Evolutionary conservation across 2,113 vertebrate species (phyloP).

Genomic region (Holacanthus passer): DNA sequence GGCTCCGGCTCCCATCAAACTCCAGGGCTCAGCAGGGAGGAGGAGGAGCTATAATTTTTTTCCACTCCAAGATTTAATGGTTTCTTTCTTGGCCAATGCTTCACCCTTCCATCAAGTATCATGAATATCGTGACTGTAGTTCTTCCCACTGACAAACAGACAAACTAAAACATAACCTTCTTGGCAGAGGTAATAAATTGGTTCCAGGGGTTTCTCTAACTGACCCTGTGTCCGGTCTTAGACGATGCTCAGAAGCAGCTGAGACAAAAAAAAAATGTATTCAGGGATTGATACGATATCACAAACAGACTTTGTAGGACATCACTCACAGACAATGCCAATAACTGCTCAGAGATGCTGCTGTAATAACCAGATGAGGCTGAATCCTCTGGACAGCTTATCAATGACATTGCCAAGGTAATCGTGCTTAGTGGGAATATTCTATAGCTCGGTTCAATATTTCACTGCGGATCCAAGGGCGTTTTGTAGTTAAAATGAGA

Average conservation of each 20-base stretch:
- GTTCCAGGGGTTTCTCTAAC: constrained; percentile 9
- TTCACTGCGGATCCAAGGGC: constrained; percentile 51
- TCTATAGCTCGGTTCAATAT: constrained; percentile 53
- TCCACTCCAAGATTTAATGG: too few species aligned
- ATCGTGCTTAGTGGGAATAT: constrained; percentile 59
- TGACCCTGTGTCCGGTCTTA: constrained; percentile 1
- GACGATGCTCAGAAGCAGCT: constrained; percentile 17
- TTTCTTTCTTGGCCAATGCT: too few species aligned
- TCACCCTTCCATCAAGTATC: too few species aligned
- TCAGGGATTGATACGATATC: constrained; percentile 53
- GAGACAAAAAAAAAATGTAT: constrained; percentile 27
- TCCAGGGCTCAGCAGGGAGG: too few species aligned
- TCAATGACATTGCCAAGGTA: constrained; percentile 68
- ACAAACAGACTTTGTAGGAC: constrained; percentile 58
- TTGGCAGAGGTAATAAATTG: constrained; percentile 41
- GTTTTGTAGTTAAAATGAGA: constrained; percentile 55
- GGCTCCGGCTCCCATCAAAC: too few species aligned
- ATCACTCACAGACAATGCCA: constrained; percentile 64
- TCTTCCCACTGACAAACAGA: too few species aligned
- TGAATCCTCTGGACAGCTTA: constrained; percentile 53
- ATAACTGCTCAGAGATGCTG: constrained; percentile 56
- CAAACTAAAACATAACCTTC: background rate
- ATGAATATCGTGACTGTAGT: too few species aligned
- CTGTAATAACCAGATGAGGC: constrained; percentile 64
- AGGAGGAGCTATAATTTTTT: too few species aligned